Base-by-base conservation (phyloP, 2,113 vertebrate species). In the Larimichthys polyactis region DNA sequence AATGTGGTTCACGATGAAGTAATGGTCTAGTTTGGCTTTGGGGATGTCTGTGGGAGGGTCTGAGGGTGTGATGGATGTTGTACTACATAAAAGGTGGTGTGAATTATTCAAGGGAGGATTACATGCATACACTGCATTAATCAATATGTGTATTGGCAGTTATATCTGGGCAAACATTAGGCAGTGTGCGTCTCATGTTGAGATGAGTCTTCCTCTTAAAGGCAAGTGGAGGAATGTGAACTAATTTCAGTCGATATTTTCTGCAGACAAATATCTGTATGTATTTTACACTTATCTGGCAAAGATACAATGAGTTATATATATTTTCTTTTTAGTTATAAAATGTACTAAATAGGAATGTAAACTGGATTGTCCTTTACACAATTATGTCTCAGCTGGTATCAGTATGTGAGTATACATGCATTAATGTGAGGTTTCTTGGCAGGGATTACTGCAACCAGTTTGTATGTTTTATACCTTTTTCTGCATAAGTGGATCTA, bases 61-160 rank as follows among this genome's bases (percentile, higher is more conserved):
- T 78, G 24, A 49, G 81, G 79, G 75, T 86, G 88, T 89, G 77
- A 92, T 91, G 94, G 93, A 95, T 94, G 89, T 64, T 70, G 73
- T 82, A 27, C 85, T 90, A 87, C 85, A 92, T 93, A 91, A 94
- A 93, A 93, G 78, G 82, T 80, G 74, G 67, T 90, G 86, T 93
- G 91, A 95, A 95, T 94, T 93, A 95, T 94, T 95, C 91, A 95
- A 57, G 81, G 92, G 90, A 75, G 79, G 83, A 92, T 94, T 91
- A 91, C 89, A 87, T 91, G 87, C 92, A 94, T 93, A 94, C 94
- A 94, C 89, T 89, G 83, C 78, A 87, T 77, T 75, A 94, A 94
- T 95, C 93, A 94, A 94, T 94, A 91, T 70, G 55, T 80, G 64
- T 87, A 91, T 88, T 73, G 88, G 85, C 82, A 82, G 80, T 92